Evolutionary conservation across 2,113 vertebrate genomes (phyloP), one percentile per base, ranked within the genome.

Genomic region (Ptilorrhoa leucosticta): DNA sequence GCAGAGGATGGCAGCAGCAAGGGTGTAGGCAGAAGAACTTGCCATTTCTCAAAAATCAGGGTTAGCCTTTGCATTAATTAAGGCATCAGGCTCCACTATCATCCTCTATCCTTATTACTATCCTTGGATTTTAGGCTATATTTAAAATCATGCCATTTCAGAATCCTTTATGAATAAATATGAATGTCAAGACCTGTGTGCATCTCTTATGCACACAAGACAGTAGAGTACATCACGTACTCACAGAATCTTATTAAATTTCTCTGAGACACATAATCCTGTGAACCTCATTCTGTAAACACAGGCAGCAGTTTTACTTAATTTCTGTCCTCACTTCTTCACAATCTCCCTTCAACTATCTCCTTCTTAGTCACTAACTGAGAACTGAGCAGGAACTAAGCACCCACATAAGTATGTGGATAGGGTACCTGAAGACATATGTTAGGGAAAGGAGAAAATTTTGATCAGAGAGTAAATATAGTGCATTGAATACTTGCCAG

Each of bases 121-220:
- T 83, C 85, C 88, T 88, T 88, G 88, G 82, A 88, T 94, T 97
- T 93, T 93, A 77, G 58, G 76, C 82, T 97, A 73, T 94, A 96
- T 93, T 95, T 97, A 72, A 97, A 96, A 91, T 61, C 79, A 90
- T 83, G 92, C 85, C 35, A 75, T 94, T 97, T 95, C 87, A 80
- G 68, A 95, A 93, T 92, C 83, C 85, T 68, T 56, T 88, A 90
- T 95, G 94, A 95, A 97, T 96, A 97, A 94, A 94, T 95, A 97
- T 95, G 93, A 93, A 54, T 94, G 96, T 96, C 94, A 96, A 94
- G 92, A 95, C 96, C 96, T 90, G 76, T 83, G 82, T 90, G 83
- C 85, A 71, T 93, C 93, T 90, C 92, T 94, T 92, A 77, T 35
- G 90, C 92, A 92, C 93, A 83, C 85, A 93, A 94, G 90, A 86